These are phyloP conservation scores for Tauraco hartlaubi DNA, from an alignment of 2,797 vertebrate species.

Conservation along the genomic window DNA sequence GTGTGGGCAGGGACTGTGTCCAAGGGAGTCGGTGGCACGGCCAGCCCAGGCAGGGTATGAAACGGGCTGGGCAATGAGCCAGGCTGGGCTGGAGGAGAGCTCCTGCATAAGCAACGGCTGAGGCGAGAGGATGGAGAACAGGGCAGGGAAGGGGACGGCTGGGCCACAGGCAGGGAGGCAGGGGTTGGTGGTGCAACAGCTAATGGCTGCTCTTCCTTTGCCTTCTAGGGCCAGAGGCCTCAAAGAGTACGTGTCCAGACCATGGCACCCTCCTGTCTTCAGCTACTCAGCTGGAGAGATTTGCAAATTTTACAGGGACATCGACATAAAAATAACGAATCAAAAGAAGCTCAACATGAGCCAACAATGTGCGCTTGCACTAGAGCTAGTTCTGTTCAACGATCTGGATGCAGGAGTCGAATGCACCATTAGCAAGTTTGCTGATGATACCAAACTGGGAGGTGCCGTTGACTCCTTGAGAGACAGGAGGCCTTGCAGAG, in stretches of 20 bases:
- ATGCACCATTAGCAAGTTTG: background rate
- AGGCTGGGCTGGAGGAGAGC: background rate
- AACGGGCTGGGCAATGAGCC: background rate
- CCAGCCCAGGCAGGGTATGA: background rate
- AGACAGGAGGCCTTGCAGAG: background rate
- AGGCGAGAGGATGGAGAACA: background rate
- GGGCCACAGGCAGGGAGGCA: background rate
- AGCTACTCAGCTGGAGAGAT: background rate
- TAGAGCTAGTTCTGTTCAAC: background rate
- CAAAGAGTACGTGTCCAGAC: accelerated
- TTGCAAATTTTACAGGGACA: background rate
- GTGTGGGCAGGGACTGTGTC: background rate
- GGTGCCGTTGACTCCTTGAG: no score
- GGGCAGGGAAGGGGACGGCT: background rate
- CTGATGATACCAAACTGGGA: background rate
- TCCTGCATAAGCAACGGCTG: background rate
- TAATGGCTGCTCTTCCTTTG: background rate
- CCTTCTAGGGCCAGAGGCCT: background rate
- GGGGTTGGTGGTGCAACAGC: background rate
- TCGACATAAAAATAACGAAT: background rate
- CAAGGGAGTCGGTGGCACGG: accelerated
- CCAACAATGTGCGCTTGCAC: no score
- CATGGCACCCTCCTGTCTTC: background rate
- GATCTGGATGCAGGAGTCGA: background rate
- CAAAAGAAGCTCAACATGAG: no score